Conservation (phyloP, 2,888 invertebrate species). For the Pyrochroa serraticornis region DNA sequence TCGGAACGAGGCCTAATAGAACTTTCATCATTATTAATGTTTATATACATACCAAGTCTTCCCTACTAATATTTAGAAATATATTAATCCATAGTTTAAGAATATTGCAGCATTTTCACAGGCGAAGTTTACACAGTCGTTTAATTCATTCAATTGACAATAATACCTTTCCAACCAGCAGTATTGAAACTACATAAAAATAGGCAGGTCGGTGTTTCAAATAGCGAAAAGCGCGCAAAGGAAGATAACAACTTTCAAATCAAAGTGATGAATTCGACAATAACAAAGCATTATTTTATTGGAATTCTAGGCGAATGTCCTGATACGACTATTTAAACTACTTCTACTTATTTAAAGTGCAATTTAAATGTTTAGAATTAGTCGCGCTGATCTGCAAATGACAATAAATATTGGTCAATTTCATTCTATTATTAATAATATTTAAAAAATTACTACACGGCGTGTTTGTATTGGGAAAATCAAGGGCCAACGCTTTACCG, state of each 20-base stretch:
- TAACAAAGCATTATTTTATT: constrained; percentile 27
- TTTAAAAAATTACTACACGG: constrained; percentile 14
- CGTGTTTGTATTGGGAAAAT: constrained; percentile 50
- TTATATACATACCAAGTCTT: constrained; percentile 34
- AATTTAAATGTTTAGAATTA: constrained; percentile 38
- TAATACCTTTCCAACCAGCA: no score
- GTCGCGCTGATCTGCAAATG: constrained; percentile 36
- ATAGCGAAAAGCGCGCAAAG: no score
- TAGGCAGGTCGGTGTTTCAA: no score
- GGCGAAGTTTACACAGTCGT: constrained; percentile 26
- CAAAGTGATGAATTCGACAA: constrained; percentile 37
- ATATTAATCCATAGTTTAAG: constrained; percentile 31
- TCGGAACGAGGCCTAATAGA: constrained; percentile 29
- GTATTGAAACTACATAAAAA: no score
- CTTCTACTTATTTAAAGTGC: constrained; percentile 33
- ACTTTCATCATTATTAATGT: constrained; percentile 29
- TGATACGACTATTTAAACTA: constrained; percentile 28
- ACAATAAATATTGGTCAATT: constrained; percentile 48
- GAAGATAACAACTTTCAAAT: no score
- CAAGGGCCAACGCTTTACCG: constrained; percentile 52
- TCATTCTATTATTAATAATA: constrained; percentile 28
- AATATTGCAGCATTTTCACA: constrained; percentile 26
- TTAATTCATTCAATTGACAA: neutral
- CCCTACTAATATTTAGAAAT: constrained; percentile 32
- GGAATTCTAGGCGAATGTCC: constrained; percentile 23